Conservation (phyloP, 2,888 invertebrate genomes). For the Spisula solida region DNA sequence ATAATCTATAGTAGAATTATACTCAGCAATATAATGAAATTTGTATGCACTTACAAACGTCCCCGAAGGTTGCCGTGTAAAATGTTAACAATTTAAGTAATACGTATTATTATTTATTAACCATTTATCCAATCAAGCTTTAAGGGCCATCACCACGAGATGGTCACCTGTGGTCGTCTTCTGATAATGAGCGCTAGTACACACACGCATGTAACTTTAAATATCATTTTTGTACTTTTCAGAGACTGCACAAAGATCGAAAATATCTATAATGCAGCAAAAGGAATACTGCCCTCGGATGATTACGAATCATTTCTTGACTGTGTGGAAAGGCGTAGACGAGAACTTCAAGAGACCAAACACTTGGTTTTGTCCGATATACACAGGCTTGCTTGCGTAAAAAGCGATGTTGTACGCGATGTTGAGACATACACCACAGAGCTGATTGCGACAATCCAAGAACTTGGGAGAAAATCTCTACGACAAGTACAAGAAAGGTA, state of each 20-base stretch:
- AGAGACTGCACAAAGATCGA: not conserved
- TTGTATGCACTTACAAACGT: no score
- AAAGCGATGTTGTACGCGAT: not conserved
- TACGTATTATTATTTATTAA: no score
- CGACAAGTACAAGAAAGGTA: slow-evolving; percentile 10
- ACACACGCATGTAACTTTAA: no score
- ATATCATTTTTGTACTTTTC: not conserved
- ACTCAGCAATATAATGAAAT: no score
- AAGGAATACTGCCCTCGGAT: not conserved
- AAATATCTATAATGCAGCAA: not conserved
- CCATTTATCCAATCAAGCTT: no score
- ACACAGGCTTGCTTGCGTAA: slow-evolving; percentile 4
- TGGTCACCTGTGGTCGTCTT: no score
- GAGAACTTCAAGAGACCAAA: slow-evolving; percentile 16
- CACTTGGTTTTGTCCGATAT: slow-evolving; percentile 5
- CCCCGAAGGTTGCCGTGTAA: no score
- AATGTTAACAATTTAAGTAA: no score
- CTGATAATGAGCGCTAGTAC: no score
- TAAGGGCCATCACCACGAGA: no score
- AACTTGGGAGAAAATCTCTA: not conserved
- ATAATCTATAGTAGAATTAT: no score
- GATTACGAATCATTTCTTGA: slow-evolving; percentile 23
- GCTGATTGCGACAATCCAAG: not conserved
- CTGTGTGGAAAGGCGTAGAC: slow-evolving; percentile 9
- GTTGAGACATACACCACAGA: not conserved